Conservation (phyloP, 2,888 invertebrate genomes). For the Fabriciana adippe region DNA sequence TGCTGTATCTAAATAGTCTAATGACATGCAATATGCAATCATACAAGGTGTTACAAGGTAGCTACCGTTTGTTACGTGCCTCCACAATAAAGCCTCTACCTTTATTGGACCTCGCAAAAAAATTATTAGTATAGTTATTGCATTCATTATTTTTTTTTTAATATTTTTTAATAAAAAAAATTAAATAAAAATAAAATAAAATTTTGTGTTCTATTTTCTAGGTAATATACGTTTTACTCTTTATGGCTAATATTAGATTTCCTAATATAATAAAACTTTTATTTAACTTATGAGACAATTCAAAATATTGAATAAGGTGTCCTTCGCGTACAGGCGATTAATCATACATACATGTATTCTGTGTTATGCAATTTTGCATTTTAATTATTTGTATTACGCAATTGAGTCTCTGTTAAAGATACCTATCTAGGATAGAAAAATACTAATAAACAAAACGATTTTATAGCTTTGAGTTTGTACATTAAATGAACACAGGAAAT, state of each 20-base stretch:
- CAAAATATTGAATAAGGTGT: not conserved
- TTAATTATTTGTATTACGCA: conserved; percentile 11
- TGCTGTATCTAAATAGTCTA: conserved; percentile 7
- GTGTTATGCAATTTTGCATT: conserved; percentile 22
- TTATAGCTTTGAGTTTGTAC: too few relatives aligned
- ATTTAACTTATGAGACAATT: not conserved
- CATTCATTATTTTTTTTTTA: too few relatives aligned
- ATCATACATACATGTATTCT: conserved; percentile 2
- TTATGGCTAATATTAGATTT: too few relatives aligned
- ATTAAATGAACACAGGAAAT: too few relatives aligned
- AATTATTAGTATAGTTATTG: not conserved
- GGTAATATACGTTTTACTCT: too few relatives aligned
- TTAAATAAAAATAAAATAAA: too few relatives aligned
- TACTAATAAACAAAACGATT: too few relatives aligned
- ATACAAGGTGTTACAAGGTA: conserved; percentile 25
- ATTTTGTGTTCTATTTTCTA: not conserved
- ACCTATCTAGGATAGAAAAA: not conserved
- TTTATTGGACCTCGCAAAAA: not conserved
- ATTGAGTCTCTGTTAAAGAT: not conserved
- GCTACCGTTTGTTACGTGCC: conserved; percentile 15
- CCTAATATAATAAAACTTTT: not conserved
- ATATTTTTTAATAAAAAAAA: too few relatives aligned
- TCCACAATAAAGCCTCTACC: not conserved
- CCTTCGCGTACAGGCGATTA: conserved; percentile 2
- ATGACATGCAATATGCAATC: conserved; percentile 21